These are phyloP conservation scores for Antheraea assamensis DNA, from an alignment of 2,888 invertebrate species.

Conservation along the genomic window DNA sequence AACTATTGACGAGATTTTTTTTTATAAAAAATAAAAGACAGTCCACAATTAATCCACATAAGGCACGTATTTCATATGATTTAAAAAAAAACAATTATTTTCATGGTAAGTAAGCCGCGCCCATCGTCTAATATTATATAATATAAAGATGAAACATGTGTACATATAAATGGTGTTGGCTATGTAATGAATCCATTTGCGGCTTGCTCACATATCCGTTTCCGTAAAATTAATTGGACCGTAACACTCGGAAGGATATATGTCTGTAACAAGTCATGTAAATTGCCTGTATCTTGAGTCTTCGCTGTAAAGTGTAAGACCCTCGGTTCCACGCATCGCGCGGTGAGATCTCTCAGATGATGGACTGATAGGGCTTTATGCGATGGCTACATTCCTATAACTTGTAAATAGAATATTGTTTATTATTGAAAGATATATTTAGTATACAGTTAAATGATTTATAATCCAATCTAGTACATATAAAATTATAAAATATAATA, in stretches of 20 bases:
- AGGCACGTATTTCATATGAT: too few relatives aligned
- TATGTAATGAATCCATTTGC: constrained; percentile 71
- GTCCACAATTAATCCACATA: too few relatives aligned
- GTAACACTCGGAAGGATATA: constrained; percentile 77
- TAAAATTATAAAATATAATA: too few relatives aligned
- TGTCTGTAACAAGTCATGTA: constrained; percentile 76
- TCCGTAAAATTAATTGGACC: constrained; percentile 80
- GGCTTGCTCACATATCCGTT: constrained; percentile 74
- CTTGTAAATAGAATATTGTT: not conserved
- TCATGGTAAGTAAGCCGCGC: not conserved
- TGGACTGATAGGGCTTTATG: constrained; percentile 14
- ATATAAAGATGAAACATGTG: constrained; percentile 23
- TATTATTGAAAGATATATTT: not conserved
- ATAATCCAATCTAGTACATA: too few relatives aligned
- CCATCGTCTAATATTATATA: not conserved
- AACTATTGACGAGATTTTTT: too few relatives aligned
- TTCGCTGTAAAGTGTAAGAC: constrained; percentile 21
- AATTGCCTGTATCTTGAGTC: constrained; percentile 58
- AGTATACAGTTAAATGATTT: too few relatives aligned
- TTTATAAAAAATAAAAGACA: too few relatives aligned
- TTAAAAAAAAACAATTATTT: too few relatives aligned
- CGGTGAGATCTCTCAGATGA: constrained; percentile 14
- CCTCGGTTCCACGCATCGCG: not conserved
- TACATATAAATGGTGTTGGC: constrained; percentile 41
- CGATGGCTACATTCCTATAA: not conserved